These are phyloP conservation scores for Stenichneumon culpator DNA, from an alignment of 2,888 invertebrate species.

Conservation along the genomic window DNA sequence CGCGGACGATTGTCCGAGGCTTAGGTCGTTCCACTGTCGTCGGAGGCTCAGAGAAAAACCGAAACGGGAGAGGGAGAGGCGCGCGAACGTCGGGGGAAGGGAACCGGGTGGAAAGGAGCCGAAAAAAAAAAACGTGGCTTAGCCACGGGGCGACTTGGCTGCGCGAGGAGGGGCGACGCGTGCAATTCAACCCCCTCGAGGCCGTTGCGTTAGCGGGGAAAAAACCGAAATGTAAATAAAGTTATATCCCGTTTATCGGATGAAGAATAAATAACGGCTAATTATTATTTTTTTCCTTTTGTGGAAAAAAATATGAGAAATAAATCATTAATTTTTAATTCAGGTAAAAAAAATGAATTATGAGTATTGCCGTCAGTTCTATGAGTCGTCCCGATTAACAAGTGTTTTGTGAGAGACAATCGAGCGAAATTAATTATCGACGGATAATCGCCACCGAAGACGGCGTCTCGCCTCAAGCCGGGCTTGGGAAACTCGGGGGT, in stretches of 20 bases:
- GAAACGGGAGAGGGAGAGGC: constrained; percentile 54
- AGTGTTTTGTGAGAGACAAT: background rate
- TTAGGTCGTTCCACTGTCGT: constrained; percentile 73
- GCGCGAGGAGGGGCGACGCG: constrained; percentile 69
- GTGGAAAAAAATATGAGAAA: background rate
- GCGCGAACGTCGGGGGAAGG: constrained; percentile 55
- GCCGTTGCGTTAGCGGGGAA: background rate
- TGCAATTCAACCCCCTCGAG: constrained; percentile 20
- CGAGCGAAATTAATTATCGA: constrained; percentile 1
- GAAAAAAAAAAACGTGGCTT: constrained; percentile 79
- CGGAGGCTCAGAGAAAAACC: constrained; percentile 61
- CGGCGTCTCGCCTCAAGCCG: background rate
- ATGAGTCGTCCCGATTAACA: background rate
- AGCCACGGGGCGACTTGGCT: constrained; percentile 73
- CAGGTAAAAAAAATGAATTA: too few relatives aligned
- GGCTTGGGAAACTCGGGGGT: constrained; percentile 45
- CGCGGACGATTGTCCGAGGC: constrained; percentile 83
- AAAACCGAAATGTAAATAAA: constrained; percentile 25
- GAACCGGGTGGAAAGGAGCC: constrained; percentile 75
- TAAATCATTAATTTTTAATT: too few relatives aligned
- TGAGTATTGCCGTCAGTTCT: too few relatives aligned
- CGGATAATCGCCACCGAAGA: background rate
- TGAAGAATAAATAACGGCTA: background rate
- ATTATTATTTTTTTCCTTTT: background rate
- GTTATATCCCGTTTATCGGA: constrained; percentile 1